phyloP scores from a whole-genome alignment of 2,113 vertebrate genomes.

The Shinisaurus crocodilurus region DNA sequence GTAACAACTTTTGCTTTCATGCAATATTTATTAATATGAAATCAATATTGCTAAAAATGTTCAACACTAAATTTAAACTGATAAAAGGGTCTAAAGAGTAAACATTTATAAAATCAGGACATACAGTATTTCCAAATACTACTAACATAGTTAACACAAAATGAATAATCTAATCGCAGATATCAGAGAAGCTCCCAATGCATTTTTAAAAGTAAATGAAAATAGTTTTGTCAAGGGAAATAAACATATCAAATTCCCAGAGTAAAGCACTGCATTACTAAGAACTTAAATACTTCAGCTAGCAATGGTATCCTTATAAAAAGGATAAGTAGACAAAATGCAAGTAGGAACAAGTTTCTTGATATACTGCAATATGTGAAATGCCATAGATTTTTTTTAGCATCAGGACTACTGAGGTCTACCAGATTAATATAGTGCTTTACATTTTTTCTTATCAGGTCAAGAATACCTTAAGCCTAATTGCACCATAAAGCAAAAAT shows the following conservation, averaged over 20 bases:
- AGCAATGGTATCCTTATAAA: background rate
- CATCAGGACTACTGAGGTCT: background rate
- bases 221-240: background rate
- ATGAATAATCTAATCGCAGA: background rate
- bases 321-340: constrained; percentile 1
- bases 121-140: background rate
- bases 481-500: background rate
- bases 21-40: background rate
- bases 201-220: background rate
- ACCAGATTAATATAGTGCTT: background rate
- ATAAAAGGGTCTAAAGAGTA: background rate
- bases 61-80: background rate
- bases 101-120: background rate
- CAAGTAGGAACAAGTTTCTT: background rate
- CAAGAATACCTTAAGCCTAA: background rate
- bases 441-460: background rate
- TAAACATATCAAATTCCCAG: background rate
- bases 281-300: background rate
- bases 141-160: background rate
- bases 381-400: background rate
- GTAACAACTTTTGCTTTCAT: background rate
- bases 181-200: background rate
- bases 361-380: background rate
- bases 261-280: background rate
- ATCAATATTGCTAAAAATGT: background rate